phyloP scores from a whole-genome alignment of 2,888 invertebrate genomes.

The Megamerina dolium region DNA sequence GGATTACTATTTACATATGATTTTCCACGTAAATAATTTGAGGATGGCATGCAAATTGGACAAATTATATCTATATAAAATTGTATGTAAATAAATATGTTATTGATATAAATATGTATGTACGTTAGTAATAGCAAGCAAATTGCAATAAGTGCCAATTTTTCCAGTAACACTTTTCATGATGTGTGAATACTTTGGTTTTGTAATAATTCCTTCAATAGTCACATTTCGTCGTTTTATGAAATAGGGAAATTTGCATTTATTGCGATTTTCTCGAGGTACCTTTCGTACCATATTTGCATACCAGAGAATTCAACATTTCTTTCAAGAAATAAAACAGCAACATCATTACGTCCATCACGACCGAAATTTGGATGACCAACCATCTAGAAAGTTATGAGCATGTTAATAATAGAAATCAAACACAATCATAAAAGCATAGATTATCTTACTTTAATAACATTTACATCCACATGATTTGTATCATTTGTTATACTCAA shows the following conservation, averaged over 20 bases:
- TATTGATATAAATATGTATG: constrained; percentile 6
- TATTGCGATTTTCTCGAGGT: too few species aligned
- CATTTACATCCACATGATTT: constrained; percentile 54
- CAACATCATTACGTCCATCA: constrained; percentile 68
- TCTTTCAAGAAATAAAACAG: constrained; percentile 58
- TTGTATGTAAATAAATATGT: background rate
- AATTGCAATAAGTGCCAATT: too few species aligned
- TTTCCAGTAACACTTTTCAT: too few species aligned
- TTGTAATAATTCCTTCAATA: too few species aligned
- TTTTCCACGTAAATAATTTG: constrained; percentile 52
- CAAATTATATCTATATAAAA: constrained; percentile 54
- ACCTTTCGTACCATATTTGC: too few species aligned
- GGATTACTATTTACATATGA: constrained; percentile 56
- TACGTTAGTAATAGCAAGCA: too few species aligned
- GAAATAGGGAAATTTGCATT: too few species aligned
- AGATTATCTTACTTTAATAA: constrained; percentile 49
- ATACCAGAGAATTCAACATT: constrained; percentile 42
- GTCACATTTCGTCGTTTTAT: too few species aligned
- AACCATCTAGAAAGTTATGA: constrained; percentile 18
- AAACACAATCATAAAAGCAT: background rate
- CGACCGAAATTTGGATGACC: constrained; percentile 29
- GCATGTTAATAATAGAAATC: background rate
- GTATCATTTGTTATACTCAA: constrained; percentile 55
- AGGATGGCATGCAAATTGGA: constrained; percentile 69
- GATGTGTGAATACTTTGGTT: too few species aligned